A percentile compares a stretch with the other conserved stretches of the same genome.
phyloP scores from a whole-genome alignment of 2,113 vertebrate species.

The Meleagris gallopavo region DNA sequence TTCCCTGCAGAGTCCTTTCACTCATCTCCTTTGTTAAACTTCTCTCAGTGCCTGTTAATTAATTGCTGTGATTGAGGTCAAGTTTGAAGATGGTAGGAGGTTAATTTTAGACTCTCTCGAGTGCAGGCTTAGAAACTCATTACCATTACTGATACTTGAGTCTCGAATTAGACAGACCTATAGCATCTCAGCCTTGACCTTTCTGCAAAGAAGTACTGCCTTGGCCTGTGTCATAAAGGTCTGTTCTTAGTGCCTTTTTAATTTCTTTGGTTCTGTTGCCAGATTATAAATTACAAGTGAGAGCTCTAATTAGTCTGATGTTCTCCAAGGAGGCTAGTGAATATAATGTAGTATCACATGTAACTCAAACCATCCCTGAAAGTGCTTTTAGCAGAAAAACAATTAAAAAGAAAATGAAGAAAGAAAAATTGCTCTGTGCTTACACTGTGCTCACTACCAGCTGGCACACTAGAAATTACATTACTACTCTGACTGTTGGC shows the following conservation, averaged over 20 bases:
- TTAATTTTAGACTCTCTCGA: conserved; percentile 62
- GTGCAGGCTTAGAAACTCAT: conserved; percentile 59
- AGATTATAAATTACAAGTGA: conserved; percentile 59
- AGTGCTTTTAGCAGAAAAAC: background rate
- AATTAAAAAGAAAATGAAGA: conserved; percentile 35
- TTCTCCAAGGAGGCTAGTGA: background rate
- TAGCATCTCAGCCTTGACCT: conserved; percentile 45
- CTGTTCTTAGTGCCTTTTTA: background rate
- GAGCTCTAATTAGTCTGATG: conserved; percentile 59
- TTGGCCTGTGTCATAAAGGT: background rate
- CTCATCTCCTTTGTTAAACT: conserved; percentile 32
- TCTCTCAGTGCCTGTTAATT: conserved; percentile 65
- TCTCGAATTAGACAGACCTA: background rate
- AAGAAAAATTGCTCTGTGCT: background rate
- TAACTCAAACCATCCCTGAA: conserved; percentile 4
- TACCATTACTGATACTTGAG: background rate
- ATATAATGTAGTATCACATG: conserved; percentile 1
- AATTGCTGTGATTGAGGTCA: conserved; percentile 71
- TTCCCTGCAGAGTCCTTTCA: background rate
- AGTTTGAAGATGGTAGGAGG: conserved; percentile 53
- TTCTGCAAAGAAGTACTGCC: conserved; percentile 1
- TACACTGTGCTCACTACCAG: background rate
- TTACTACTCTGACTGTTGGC: background rate
- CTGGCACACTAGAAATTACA: background rate
- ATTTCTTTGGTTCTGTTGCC: conserved; percentile 34